Conservation (phyloP, 2,113 vertebrate species). For the Glareola pratincola region DNA sequence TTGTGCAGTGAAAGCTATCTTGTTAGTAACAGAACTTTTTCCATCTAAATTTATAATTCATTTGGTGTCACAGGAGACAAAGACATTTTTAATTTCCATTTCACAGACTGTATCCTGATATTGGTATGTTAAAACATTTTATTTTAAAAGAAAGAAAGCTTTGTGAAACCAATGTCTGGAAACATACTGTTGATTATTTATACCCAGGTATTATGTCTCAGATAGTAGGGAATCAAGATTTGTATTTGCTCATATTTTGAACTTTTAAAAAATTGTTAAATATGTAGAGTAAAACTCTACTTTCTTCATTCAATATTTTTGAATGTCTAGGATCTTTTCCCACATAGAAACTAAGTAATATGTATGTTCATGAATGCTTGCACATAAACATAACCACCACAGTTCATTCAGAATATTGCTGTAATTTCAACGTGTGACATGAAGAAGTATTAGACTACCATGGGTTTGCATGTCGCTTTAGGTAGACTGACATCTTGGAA, state of each 20-base stretch:
- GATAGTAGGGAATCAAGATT: not conserved
- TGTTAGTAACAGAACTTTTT: not conserved
- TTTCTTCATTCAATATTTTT: not conserved
- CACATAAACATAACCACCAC: not conserved
- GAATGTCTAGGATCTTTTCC: not conserved
- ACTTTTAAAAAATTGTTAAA: not conserved
- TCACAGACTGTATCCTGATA: not conserved
- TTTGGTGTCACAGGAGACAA: not conserved
- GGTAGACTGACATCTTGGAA: not conserved
- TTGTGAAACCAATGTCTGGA: not conserved
- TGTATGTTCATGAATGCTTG: not conserved
- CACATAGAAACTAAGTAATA: not conserved
- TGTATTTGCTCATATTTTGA: not conserved
- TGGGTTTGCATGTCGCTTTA: not conserved
- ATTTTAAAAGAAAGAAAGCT: not conserved
- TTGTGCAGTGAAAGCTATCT: not conserved
- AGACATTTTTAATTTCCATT: not conserved
- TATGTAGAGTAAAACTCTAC: not conserved
- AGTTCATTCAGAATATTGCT: not conserved
- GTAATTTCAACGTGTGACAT: not conserved
- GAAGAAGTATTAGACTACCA: not conserved
- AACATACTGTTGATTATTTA: not conserved
- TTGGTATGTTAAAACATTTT: not conserved
- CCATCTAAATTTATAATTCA: not conserved
- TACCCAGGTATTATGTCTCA: not conserved